Conservation (phyloP, 2,113 vertebrate genomes). For the Lucifuga dentata region DNA sequence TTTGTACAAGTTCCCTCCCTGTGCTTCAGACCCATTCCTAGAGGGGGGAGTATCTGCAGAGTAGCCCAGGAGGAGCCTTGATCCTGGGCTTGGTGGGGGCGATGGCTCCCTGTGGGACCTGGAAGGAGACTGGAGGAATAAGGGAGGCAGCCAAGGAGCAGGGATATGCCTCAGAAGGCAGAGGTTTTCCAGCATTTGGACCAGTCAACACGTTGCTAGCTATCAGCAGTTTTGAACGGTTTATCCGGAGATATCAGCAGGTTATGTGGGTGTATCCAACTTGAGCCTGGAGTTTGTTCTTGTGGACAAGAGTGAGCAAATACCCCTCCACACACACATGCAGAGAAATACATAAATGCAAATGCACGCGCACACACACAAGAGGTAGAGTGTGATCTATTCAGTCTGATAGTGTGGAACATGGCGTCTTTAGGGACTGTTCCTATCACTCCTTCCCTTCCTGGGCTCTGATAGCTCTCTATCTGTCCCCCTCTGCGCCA, state of each 20-base stretch:
- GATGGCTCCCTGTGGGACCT: slow-evolving; percentile 50
- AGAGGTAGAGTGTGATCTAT: slow-evolving; percentile 19
- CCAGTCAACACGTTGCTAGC: slow-evolving; percentile 88
- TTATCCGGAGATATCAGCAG: slow-evolving; percentile 63
- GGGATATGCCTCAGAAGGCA: slow-evolving; percentile 14
- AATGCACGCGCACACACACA: slow-evolving; percentile 22
- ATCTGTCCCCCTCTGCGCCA: slow-evolving; percentile 50
- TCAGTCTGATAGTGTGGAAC: slow-evolving; percentile 14
- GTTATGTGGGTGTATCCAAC: slow-evolving; percentile 87
- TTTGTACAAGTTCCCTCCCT: slow-evolving; percentile 66
- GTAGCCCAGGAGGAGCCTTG: slow-evolving; percentile 53
- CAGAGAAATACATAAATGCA: slow-evolving; percentile 46
- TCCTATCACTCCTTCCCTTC: slow-evolving; percentile 68
- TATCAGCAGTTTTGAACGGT: slow-evolving; percentile 83
- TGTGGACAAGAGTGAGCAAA: slow-evolving; percentile 45
- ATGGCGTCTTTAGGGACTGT: slow-evolving; percentile 49
- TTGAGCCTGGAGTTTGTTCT: slow-evolving; percentile 73
- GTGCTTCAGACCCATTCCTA: slow-evolving; percentile 28
- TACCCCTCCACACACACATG: slow-evolving; percentile 5
- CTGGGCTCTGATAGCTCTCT: slow-evolving; percentile 62
- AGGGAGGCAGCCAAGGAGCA: slow-evolving; percentile 46
- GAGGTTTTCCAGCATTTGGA: slow-evolving; percentile 28
- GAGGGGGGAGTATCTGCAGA: slow-evolving; percentile 41
- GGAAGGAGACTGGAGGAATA: slow-evolving; percentile 34
- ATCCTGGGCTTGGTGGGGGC: slow-evolving; percentile 32